Base-by-base conservation (phyloP, 2,888 invertebrate genomes). In the Dasypogon diadema region DNA sequence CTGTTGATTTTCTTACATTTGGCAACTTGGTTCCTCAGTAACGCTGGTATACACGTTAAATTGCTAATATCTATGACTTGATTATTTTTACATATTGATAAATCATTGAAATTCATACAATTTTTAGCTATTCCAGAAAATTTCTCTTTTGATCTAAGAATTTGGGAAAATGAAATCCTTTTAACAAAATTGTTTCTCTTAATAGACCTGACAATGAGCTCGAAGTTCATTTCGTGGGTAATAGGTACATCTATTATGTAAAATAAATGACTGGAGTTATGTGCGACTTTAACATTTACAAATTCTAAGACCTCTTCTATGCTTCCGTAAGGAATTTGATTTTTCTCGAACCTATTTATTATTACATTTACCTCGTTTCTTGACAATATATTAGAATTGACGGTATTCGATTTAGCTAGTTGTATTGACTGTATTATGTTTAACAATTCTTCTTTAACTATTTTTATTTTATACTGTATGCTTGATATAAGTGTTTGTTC, bases 231-330 rank as follows among this genome's bases (percentile, higher is more conserved):
- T 14, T 58, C 42, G 2, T n/a, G 21, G 55, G 74, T 74, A 1
- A 18, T 74, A 22, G 74, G 74, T 46, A 74, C 22, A 16, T 74
- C 48, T 37, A 74, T 74, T 2, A 48, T 63, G 26, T 74, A 74
- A 21, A 74, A 60, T 14, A 74, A 30, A 16, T 60, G 48, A 8
- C 16, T 60, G 4, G 46, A 22, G n/a, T 74, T 74, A 10, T 51
- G 60, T 14, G 54, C 48, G 3, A 74, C 5, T 24, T 60, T 74
- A 6, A 48, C 54, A 26, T 63, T 12, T 5, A 51, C 24, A 42
- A 74, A 74, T 60, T 24, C 30, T 60, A 74, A 16, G 12, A 16
- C 30, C 14, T 74, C 54, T 60, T 74, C 74, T 2, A 74, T 14
- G 26, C n/a, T 74, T 16, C 14, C 30, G 21, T 74, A 74, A 3